phyloP scores from a whole-genome alignment of 2,888 invertebrate genomes.

The Pecten maximus region DNA sequence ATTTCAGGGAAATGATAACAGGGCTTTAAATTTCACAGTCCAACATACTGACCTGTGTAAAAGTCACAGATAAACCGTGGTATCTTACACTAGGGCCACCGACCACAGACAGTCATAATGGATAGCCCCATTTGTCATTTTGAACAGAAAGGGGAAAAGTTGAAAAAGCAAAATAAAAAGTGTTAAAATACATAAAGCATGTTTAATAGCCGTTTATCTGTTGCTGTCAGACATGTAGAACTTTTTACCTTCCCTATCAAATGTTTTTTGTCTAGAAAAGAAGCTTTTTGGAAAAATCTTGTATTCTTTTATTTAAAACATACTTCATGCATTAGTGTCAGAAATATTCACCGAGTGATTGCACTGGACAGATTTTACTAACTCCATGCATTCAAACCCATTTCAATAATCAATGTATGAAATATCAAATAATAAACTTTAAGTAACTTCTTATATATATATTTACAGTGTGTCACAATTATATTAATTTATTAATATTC shows the following conservation, averaged over 20 bases:
- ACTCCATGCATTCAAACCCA: too few relatives aligned
- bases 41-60: slow-evolving; percentile 32
- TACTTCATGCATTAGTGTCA: not conserved
- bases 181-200: slow-evolving; percentile 8
- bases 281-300: not conserved
- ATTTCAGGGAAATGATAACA: slow-evolving; percentile 19
- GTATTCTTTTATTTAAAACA: not conserved
- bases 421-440: too few relatives aligned
- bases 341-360: not conserved
- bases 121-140: slow-evolving; percentile 35
- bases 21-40: slow-evolving; percentile 30
- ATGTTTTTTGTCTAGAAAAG: slow-evolving; percentile 4
- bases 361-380: not conserved
- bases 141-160: not conserved
- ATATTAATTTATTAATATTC: too few relatives aligned
- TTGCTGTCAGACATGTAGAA: not conserved
- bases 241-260: not conserved
- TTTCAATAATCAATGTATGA: too few relatives aligned
- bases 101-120: slow-evolving; percentile 1
- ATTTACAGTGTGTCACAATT: not conserved
- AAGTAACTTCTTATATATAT: too few relatives aligned
- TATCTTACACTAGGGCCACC: not conserved
- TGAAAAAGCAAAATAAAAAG: slow-evolving; percentile 25
- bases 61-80: slow-evolving; percentile 2
- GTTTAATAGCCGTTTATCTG: slow-evolving; percentile 27